phyloP scores from a whole-genome alignment of 2,797 vertebrate species.

The Pangasius mekongensis region DNA sequence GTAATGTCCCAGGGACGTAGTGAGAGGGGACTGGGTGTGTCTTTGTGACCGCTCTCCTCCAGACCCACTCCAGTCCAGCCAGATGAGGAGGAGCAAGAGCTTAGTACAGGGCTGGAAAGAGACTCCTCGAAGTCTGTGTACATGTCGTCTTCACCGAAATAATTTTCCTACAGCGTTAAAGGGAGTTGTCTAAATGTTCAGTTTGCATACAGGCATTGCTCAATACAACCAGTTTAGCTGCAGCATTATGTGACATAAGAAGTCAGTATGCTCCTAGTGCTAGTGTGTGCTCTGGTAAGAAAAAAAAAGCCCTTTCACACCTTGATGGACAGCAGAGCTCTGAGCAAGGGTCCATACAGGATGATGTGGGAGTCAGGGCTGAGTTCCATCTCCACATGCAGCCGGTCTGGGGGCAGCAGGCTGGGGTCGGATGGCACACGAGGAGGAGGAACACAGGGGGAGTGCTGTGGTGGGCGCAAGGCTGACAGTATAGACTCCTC shows the following conservation, averaged over 20 bases:
- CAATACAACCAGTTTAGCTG: not conserved
- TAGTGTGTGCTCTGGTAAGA: not conserved
- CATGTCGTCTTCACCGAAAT: constrained; percentile 98
- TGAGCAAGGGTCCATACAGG: constrained; percentile 91
- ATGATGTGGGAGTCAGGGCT: constrained; percentile 93
- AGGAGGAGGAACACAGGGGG: constrained; percentile 72
- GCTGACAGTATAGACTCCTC: constrained; percentile 89
- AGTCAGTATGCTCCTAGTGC: not conserved
- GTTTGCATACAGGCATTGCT: not conserved
- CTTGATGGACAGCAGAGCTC: constrained; percentile 92
- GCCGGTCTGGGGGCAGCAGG: constrained; percentile 89
- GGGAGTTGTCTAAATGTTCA: not conserved
- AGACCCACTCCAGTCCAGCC: constrained; percentile 92
- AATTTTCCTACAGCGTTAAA: constrained; percentile 86
- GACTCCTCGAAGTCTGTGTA: constrained; percentile 97
- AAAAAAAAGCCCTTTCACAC: constrained; percentile 66
- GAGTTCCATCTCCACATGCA: constrained; percentile 95
- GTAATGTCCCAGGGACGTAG: constrained; percentile 98
- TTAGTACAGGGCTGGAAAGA: constrained; percentile 89
- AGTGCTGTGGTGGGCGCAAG: constrained; percentile 73
- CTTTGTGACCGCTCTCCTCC: constrained; percentile 80
- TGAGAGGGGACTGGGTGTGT: constrained; percentile 83
- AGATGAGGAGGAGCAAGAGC: constrained; percentile 88
- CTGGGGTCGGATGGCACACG: constrained; percentile 84
- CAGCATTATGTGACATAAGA: not conserved